phyloP scores from a whole-genome alignment of 2,888 invertebrate genomes.

The Calameuta idolon region DNA sequence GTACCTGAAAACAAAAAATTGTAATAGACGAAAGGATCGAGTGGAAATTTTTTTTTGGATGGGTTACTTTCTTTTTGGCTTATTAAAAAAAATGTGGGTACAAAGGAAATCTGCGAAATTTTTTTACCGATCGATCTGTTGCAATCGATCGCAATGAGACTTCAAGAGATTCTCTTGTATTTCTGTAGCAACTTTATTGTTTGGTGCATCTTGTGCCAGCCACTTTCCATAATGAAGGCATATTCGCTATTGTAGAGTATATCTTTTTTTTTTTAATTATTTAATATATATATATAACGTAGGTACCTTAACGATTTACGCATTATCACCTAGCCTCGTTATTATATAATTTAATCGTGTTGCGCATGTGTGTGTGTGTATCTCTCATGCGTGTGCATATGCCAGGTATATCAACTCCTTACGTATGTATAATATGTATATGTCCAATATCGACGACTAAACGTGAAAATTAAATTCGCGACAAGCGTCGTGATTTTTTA shows the following conservation, averaged over 20 bases:
- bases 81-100: slow-evolving; percentile 7
- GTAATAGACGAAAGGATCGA: too few relatives aligned
- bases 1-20: too few relatives aligned
- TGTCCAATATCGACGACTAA: not conserved
- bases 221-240: slow-evolving; percentile 59
- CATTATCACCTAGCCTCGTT: slow-evolving; percentile 51
- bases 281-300: slow-evolving; percentile 38
- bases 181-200: slow-evolving; percentile 58
- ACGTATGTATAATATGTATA: not conserved
- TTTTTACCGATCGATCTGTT: not conserved
- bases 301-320: slow-evolving; percentile 51
- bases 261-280: slow-evolving; percentile 46
- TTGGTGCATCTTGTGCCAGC: slow-evolving; percentile 57
- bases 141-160: slow-evolving; percentile 7
- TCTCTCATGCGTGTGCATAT: not conserved
- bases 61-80: not conserved
- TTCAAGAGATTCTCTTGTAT: slow-evolving; percentile 10
- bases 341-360: slow-evolving; percentile 31
- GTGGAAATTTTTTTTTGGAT: not conserved
- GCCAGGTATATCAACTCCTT: not conserved
- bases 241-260: slow-evolving; percentile 57
- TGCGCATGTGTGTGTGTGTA: slow-evolving; percentile 4
- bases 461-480: too few relatives aligned
- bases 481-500: not conserved
- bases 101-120: not conserved